Conservation (phyloP, 2,113 vertebrate species). For the Daubentonia madagascariensis region DNA sequence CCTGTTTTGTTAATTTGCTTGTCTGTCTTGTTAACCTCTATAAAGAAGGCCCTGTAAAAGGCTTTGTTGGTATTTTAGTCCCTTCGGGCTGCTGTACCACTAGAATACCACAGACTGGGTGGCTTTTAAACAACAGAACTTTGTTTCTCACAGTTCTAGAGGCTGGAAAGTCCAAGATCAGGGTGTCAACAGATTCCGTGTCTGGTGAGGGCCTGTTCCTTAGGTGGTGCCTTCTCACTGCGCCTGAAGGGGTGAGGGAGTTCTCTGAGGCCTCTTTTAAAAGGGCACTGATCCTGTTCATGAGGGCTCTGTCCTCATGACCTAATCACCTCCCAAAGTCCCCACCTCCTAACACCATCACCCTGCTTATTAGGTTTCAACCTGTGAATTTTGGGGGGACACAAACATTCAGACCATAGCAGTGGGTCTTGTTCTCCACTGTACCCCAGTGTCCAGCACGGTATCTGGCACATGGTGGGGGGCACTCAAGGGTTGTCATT, state of each 20-base stretch:
- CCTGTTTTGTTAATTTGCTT: background rate
- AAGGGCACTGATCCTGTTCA: background rate
- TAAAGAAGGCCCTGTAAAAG: rapidly evolving
- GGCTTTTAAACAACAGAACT: background rate
- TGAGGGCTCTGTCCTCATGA: too few species aligned
- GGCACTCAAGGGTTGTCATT: background rate
- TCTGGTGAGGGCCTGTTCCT: background rate
- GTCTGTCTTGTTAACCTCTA: background rate
- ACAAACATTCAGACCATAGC: too few species aligned
- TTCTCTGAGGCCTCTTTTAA: background rate
- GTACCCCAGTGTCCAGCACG: rapidly evolving
- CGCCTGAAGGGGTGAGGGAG: background rate
- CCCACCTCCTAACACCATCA: background rate
- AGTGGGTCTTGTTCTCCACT: rapidly evolving
- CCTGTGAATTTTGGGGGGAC: background rate
- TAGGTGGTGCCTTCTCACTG: background rate
- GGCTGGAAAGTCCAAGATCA: background rate
- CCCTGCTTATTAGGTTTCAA: background rate
- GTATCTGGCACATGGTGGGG: background rate
- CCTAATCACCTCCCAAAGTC: too few species aligned
- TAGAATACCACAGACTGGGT: background rate
- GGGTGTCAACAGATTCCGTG: background rate
- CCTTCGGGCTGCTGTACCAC: background rate
- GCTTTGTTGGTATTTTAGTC: background rate
- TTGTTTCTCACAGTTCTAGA: background rate